Conservation (phyloP, 2,113 vertebrate genomes). For the Tetraodon nigroviridis region DNA sequence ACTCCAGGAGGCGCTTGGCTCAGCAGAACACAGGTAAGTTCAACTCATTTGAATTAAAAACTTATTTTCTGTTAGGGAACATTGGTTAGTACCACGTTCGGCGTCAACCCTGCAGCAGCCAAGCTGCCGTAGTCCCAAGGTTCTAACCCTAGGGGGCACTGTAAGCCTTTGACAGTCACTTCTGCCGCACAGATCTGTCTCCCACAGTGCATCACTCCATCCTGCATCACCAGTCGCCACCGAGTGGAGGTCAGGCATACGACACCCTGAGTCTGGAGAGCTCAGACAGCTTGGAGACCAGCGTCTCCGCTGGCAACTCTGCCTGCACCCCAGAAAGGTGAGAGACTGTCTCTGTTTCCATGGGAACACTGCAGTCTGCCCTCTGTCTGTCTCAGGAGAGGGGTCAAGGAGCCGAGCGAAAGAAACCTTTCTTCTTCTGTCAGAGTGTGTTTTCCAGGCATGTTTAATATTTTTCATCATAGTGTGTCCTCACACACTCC, state of each 20-base stretch:
- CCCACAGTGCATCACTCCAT: constrained; percentile 86
- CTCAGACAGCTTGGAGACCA: constrained; percentile 97
- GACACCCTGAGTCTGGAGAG: constrained; percentile 98
- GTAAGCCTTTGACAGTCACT: constrained; percentile 64
- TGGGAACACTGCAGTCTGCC: constrained; percentile 72
- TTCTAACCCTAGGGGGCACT: constrained; percentile 75
- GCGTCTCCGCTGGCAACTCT: constrained; percentile 87
- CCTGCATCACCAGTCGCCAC: constrained; percentile 83
- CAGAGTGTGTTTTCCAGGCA: constrained; percentile 37
- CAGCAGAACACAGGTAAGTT: constrained; percentile 85
- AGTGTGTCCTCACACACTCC: constrained; percentile 34
- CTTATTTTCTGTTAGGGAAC: not conserved
- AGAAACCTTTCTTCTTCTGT: constrained; percentile 19
- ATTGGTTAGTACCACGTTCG: not conserved
- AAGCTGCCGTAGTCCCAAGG: not conserved
- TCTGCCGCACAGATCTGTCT: constrained; percentile 49
- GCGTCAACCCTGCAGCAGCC: constrained; percentile 32
- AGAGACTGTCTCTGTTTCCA: constrained; percentile 72
- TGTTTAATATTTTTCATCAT: constrained; percentile 36
- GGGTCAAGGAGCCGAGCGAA: constrained; percentile 59
- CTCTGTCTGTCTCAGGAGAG: constrained; percentile 56
- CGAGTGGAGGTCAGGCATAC: constrained; percentile 77
- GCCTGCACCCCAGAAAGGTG: constrained; percentile 94
- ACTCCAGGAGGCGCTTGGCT: constrained; percentile 81
- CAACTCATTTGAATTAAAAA: not conserved